phyloP scores from a whole-genome alignment of 2,888 invertebrate species.

The Tillus elongatus region DNA sequence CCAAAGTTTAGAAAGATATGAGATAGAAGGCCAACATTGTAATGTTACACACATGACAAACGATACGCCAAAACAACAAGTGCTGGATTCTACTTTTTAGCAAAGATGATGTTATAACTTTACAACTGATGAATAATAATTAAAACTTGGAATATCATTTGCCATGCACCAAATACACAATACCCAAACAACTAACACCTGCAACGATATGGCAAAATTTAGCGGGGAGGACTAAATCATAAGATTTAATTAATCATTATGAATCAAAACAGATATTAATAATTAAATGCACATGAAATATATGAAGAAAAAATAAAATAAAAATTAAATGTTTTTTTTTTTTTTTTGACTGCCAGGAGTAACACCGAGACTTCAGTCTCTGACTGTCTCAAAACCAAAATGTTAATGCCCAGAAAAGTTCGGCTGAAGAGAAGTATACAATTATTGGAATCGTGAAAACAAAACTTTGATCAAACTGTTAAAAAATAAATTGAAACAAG shows the following conservation, averaged over 20 bases:
- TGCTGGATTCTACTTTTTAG: too few species aligned
- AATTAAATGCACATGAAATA: slow-evolving; percentile 9
- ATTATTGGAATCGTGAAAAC: too few species aligned
- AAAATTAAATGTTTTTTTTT: slow-evolving; percentile 22
- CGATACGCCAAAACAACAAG: slow-evolving; percentile 23
- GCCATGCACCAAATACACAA: slow-evolving; percentile 26
- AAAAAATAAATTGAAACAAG: too few species aligned
- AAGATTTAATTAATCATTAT: slow-evolving; percentile 1
- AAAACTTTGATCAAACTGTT: too few species aligned
- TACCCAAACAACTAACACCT: slow-evolving; percentile 33
- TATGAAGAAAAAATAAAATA: slow-evolving; percentile 25
- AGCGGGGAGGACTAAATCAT: too few species aligned
- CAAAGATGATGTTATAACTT: too few species aligned
- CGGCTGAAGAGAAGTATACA: slow-evolving; percentile 1
- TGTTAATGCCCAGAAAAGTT: slow-evolving; percentile 21
- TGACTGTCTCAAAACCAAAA: slow-evolving; percentile 33
- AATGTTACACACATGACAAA: too few species aligned
- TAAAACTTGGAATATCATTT: not conserved
- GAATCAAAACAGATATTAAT: slow-evolving; percentile 1
- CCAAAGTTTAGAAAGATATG: slow-evolving; percentile 39
- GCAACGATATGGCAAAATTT: slow-evolving; percentile 38
- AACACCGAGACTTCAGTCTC: slow-evolving; percentile 39
- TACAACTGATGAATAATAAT: too few species aligned
- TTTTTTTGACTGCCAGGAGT: too few species aligned
- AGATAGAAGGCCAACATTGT: slow-evolving; percentile 45